A percentile compares a stretch with the other conserved stretches of the same genome.
Conservation (phyloP, 23 tunicate species). For the Ascidia mentula region DNA sequence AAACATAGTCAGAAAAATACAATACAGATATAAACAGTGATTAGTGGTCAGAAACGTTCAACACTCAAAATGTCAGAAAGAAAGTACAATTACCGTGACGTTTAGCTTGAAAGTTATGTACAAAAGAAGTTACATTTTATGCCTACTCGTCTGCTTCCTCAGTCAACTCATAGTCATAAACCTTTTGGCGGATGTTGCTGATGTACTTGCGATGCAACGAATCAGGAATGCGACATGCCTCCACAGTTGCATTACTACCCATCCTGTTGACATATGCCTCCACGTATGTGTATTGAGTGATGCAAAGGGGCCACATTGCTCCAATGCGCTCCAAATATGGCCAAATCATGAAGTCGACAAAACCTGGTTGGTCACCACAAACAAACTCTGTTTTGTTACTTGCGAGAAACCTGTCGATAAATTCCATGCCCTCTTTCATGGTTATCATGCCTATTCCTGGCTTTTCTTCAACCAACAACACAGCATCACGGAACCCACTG, state of each 20-base stretch:
- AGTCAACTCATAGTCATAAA: background rate
- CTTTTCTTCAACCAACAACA: background rate
- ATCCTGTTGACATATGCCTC: conserved; percentile 26
- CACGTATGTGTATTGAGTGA: conserved; percentile 4
- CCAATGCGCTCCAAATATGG: conserved; percentile 53
- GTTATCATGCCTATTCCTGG: conserved; percentile 13
- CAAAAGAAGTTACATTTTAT: too few relatives aligned
- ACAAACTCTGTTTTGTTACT: conserved; percentile 25
- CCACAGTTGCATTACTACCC: conserved; percentile 41
- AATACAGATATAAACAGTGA: too few relatives aligned
- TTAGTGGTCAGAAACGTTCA: too few relatives aligned
- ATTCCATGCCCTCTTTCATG: conserved; percentile 20
- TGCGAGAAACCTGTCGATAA: conserved; percentile 29
- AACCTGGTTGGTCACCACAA: conserved; percentile 54
- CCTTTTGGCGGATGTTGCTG: background rate
- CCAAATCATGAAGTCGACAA: conserved; percentile 72
- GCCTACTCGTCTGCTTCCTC: background rate
- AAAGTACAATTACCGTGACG: too few relatives aligned
- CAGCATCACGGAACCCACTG: background rate
- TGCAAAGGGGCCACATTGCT: background rate
- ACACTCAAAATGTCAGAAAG: too few relatives aligned
- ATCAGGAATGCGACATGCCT: conserved; percentile 28
- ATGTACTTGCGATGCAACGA: conserved; percentile 28
- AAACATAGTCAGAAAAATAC: too few relatives aligned
- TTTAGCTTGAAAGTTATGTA: too few relatives aligned